Conservation (phyloP, 2,888 invertebrate genomes). For the Cylindroiulus punctatus region DNA sequence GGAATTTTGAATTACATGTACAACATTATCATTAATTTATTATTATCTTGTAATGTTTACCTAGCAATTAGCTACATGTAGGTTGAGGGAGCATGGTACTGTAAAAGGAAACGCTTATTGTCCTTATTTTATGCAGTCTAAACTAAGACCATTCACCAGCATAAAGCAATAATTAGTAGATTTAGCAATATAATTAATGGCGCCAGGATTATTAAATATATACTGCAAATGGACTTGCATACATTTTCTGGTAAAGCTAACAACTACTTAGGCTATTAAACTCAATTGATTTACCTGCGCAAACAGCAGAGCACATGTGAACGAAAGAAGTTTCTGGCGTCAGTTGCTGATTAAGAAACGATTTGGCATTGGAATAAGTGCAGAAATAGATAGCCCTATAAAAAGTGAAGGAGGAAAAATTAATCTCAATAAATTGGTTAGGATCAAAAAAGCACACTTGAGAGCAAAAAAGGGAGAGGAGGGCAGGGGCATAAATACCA, state of each 20-base stretch:
- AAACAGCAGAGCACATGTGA: slow-evolving; percentile 92
- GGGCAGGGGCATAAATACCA: too few species aligned
- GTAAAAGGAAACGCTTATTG: background rate
- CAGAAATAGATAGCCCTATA: slow-evolving; percentile 96
- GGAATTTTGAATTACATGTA: background rate
- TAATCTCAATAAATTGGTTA: background rate
- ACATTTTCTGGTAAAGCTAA: background rate
- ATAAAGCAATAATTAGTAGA: background rate
- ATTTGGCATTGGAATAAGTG: slow-evolving; percentile 95
- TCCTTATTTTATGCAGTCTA: background rate
- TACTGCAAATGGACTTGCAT: background rate
- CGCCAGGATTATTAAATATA: too few species aligned
- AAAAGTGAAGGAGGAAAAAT: slow-evolving; percentile 57
- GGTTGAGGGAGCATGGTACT: background rate
- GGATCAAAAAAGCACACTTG: slow-evolving; percentile 1
- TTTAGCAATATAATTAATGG: too few species aligned
- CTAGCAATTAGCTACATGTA: background rate
- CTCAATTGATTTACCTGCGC: slow-evolving; percentile 75
- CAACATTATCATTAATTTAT: background rate
- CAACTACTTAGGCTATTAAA: background rate
- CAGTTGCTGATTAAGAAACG: slow-evolving; percentile 76
- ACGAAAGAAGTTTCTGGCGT: slow-evolving; percentile 86
- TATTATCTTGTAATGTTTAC: background rate
- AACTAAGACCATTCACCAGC: background rate
- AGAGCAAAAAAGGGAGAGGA: background rate